phyloP scores from a whole-genome alignment of 2,113 vertebrate genomes.

The Platysternon megacephalum region DNA sequence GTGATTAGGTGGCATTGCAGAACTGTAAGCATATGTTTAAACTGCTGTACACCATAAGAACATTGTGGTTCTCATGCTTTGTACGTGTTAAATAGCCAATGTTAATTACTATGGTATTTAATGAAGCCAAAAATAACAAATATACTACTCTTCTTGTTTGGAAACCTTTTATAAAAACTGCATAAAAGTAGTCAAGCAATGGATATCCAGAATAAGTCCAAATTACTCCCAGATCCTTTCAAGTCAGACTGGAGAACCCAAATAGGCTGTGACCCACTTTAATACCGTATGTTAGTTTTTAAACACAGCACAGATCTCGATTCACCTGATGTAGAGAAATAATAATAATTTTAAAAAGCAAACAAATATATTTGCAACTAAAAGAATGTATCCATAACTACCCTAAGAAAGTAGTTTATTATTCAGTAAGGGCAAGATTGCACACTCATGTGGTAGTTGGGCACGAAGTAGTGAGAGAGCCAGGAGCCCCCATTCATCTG shows the following conservation, averaged over 20 bases:
- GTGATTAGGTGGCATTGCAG: constrained; percentile 68
- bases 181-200: constrained; percentile 72
- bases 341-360: constrained; percentile 32
- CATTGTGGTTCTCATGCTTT: constrained; percentile 55
- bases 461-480: not conserved
- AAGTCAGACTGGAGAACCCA: constrained; percentile 34
- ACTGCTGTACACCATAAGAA: constrained; percentile 57
- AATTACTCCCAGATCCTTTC: constrained; percentile 67
- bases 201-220: constrained; percentile 65
- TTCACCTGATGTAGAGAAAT: not conserved
- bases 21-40: constrained; percentile 60
- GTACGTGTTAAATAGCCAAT: constrained; percentile 69
- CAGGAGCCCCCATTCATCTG: not conserved
- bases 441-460: not conserved
- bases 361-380: constrained; percentile 19
- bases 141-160: constrained; percentile 64
- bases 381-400: not conserved
- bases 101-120: constrained; percentile 77
- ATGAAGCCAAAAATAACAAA: constrained; percentile 75
- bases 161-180: constrained; percentile 67
- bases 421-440: not conserved
- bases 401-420: not conserved
- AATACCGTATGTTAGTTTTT: constrained; percentile 39
- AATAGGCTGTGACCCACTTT: constrained; percentile 22
- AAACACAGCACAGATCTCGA: not conserved